phyloP scores from a whole-genome alignment of 2,888 invertebrate species.

The Platycnemis pennipes region DNA sequence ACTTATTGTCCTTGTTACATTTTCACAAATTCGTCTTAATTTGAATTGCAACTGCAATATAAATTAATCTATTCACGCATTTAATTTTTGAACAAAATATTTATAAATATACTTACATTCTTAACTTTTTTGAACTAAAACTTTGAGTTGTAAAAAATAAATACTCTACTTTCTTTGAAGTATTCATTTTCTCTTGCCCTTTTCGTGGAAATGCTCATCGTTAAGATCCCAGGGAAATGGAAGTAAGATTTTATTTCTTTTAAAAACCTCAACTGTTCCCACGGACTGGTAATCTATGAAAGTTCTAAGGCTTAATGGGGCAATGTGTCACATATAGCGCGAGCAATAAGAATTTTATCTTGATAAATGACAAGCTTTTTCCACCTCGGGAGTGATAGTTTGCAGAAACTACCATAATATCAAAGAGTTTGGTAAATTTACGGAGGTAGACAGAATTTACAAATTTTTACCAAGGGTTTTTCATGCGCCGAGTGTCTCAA shows the following conservation, averaged over 20 bases:
- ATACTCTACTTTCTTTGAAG: not conserved
- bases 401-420: not conserved
- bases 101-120: no score
- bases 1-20: no score
- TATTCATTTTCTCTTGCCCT: not conserved
- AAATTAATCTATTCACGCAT: no score
- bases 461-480: not conserved
- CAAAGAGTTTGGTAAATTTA: not conserved
- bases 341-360: slow-evolving; percentile 39
- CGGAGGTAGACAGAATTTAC: not conserved
- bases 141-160: not conserved
- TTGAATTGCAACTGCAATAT: no score
- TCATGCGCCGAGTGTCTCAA: not conserved
- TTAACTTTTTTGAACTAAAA: no score
- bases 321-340: not conserved
- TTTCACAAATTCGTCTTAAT: no score
- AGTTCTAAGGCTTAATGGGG: slow-evolving; percentile 43
- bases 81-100: no score
- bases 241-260: not conserved
- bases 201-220: not conserved
- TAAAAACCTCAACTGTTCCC: slow-evolving; percentile 13
- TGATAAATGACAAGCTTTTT: slow-evolving; percentile 23
- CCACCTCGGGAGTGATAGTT: not conserved
- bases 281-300: slow-evolving; percentile 25
- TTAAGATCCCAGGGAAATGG: not conserved